phyloP scores from a whole-genome alignment of 2,888 invertebrate species.

The Cepaea hortensis region DNA sequence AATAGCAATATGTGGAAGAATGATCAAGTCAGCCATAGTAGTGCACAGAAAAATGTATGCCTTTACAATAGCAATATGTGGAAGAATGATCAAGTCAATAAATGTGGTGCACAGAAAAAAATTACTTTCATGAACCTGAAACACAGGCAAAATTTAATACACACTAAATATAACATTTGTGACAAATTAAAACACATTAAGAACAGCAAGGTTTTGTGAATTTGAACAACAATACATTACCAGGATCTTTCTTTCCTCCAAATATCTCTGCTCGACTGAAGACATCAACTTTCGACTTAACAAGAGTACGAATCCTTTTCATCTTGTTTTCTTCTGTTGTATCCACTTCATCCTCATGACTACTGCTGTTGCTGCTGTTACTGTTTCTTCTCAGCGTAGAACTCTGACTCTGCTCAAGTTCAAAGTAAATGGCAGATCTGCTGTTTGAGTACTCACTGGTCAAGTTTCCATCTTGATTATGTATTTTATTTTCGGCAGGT shows the following conservation, averaged over 20 bases:
- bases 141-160: too few relatives aligned
- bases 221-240: constrained; percentile 1
- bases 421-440: background rate
- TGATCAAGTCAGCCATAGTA: too few relatives aligned
- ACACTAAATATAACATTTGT: background rate
- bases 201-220: background rate
- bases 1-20: too few relatives aligned
- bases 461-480: background rate
- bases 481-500: background rate
- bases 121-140: too few relatives aligned
- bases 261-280: background rate
- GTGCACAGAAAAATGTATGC: too few relatives aligned
- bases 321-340: background rate
- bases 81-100: too few relatives aligned
- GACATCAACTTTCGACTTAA: constrained; percentile 22
- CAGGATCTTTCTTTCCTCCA: constrained; percentile 10
- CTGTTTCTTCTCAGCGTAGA: background rate
- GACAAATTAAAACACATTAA: background rate
- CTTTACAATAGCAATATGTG: too few relatives aligned
- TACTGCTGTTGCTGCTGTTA: background rate
- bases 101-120: too few relatives aligned
- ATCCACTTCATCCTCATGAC: background rate
- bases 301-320: background rate
- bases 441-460: background rate
- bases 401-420: background rate